Conservation (phyloP, 2,113 vertebrate genomes). For the Pelusios castaneus region DNA sequence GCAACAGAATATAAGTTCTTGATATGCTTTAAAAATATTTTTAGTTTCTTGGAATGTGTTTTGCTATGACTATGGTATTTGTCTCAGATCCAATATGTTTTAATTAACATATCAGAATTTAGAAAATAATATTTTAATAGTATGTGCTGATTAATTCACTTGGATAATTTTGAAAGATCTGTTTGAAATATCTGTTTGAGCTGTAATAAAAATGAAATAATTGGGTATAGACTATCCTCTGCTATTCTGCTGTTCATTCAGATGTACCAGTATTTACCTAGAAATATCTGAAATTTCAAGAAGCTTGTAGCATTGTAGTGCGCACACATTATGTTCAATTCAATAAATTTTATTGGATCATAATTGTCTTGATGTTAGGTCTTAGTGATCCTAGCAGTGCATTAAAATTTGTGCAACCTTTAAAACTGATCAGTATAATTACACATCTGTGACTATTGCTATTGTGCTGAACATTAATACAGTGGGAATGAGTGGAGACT, state of each 20-base stretch:
- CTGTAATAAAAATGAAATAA: neutral
- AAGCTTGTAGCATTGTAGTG: neutral
- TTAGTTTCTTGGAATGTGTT: neutral
- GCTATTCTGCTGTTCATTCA: neutral
- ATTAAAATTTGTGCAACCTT: neutral
- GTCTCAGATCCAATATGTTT: neutral
- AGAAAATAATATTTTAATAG: neutral
- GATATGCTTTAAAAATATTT: neutral
- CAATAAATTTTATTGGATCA: neutral
- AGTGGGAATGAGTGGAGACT: no score
- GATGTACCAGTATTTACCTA: neutral
- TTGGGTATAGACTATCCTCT: neutral
- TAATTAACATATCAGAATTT: neutral
- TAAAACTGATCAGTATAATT: neutral
- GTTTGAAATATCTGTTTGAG: neutral
- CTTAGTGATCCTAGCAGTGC: neutral
- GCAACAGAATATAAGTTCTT: neutral
- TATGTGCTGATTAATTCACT: neutral
- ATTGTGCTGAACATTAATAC: neutral
- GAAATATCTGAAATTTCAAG: neutral
- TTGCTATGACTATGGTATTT: neutral
- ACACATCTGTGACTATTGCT: neutral
- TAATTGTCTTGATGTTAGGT: neutral
- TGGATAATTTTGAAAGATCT: neutral
- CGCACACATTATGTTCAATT: neutral